Evolutionary conservation across 2,113 vertebrate species (phyloP).

Genomic region (Ivindomyrus marchei): DNA sequence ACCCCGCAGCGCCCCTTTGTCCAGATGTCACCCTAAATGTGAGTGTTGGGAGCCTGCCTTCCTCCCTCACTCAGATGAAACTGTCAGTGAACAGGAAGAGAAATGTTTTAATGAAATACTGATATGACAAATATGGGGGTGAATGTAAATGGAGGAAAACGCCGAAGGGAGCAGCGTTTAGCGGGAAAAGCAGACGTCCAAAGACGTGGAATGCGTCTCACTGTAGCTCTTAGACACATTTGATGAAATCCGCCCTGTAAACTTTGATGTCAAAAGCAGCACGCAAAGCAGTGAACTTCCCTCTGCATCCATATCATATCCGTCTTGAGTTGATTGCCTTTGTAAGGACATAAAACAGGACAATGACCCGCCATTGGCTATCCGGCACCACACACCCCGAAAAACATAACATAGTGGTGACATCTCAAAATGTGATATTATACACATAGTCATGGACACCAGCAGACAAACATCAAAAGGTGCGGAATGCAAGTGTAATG

Average conservation of each 20-base stretch:
- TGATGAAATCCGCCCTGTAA: background rate
- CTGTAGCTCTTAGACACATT: background rate
- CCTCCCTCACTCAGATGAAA: background rate
- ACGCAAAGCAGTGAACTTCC: background rate
- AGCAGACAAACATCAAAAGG: too few species aligned
- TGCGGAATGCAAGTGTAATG: too few species aligned
- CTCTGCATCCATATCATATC: background rate
- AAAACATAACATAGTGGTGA: background rate
- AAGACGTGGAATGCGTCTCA: background rate
- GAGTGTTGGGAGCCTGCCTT: background rate
- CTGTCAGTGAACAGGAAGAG: background rate
- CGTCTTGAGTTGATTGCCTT: background rate
- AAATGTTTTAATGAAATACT: background rate
- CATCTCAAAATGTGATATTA: background rate
- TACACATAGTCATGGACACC: too few species aligned
- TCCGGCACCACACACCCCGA: background rate
- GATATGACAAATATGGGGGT: background rate
- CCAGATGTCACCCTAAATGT: background rate
- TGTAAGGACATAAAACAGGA: background rate
- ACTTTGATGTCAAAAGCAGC: background rate
- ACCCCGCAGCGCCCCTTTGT: background rate
- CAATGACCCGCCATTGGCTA: background rate
- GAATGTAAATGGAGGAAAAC: background rate
- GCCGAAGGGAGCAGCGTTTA: background rate
- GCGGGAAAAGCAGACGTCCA: background rate